A percentile compares a stretch with the other conserved stretches of the same genome.
Evolutionary conservation across 1,140 invertebrate genomes (phyloP).

Genomic region (Ladona fulva): DNA sequence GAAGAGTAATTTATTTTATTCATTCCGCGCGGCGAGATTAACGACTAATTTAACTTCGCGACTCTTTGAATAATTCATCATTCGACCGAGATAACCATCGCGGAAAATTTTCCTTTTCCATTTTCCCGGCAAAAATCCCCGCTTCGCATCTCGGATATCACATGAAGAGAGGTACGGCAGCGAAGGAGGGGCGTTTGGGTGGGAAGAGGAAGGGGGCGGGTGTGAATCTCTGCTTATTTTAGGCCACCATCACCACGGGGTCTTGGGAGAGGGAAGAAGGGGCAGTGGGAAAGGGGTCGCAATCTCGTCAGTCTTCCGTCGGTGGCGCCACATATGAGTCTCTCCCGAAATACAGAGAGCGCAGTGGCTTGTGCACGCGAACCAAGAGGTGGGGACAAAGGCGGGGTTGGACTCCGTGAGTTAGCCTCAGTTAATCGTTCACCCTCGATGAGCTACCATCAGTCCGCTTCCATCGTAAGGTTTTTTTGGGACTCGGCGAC

Average conservation of each 20-base stretch:
- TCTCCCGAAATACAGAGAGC: conserved; percentile 7
- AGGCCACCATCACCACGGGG: background rate
- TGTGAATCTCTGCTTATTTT: conserved; percentile 7
- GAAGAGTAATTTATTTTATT: too few species aligned
- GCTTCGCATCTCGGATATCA: too few species aligned
- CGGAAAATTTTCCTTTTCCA: too few species aligned
- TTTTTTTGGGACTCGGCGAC: too few species aligned
- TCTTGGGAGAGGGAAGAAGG: background rate
- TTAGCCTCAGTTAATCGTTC: too few species aligned
- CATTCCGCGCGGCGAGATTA: too few species aligned
- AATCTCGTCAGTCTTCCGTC: background rate
- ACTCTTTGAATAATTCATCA: too few species aligned
- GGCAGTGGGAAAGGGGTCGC: background rate
- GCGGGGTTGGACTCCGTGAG: background rate
- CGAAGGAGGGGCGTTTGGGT: background rate
- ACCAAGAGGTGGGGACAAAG: background rate
- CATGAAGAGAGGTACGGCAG: background rate
- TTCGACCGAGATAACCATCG: too few species aligned
- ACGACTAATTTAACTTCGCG: too few species aligned
- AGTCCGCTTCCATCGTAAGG: too few species aligned
- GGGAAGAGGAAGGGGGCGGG: background rate
- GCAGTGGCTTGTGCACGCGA: background rate
- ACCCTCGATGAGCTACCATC: too few species aligned
- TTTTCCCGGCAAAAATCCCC: too few species aligned
- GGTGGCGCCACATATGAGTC: background rate